Conservation (phyloP, 1,140 invertebrate species). For the Lordiphosa clarofinis region DNA sequence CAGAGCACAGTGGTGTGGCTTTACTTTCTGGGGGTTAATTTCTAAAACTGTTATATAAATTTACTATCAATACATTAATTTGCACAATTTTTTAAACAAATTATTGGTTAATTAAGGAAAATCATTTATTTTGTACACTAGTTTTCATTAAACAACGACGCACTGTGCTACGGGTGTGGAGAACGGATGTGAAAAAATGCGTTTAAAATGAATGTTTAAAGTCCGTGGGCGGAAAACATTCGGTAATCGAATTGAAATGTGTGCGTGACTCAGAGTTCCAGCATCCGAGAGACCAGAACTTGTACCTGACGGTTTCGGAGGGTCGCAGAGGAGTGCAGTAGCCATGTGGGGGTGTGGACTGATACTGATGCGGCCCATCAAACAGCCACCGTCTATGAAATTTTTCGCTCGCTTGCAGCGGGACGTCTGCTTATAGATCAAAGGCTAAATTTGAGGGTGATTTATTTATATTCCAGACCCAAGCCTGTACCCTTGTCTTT, state of each 20-base stretch:
- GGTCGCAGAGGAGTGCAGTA: conserved; percentile 9
- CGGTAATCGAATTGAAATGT: conserved; percentile 19
- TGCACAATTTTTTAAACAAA: too few relatives aligned
- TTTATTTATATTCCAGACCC: conserved; percentile 35
- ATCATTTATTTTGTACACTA: neutral
- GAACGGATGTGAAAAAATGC: conserved; percentile 19
- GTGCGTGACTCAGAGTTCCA: conserved; percentile 7
- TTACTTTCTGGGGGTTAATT: too few relatives aligned
- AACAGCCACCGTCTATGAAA: conserved; percentile 27
- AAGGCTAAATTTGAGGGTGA: conserved; percentile 52
- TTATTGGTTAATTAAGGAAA: too few relatives aligned
- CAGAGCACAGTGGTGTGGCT: too few relatives aligned
- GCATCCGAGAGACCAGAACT: conserved; percentile 1
- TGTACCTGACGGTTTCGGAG: conserved; percentile 5
- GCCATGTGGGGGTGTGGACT: conserved; percentile 1
- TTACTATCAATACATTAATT: too few relatives aligned
- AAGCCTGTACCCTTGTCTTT: neutral
- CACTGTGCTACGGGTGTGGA: neutral
- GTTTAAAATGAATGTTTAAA: conserved; percentile 36
- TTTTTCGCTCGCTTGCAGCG: conserved; percentile 22
- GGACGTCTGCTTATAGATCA: conserved; percentile 55
- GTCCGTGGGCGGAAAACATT: conserved; percentile 17
- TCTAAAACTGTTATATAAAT: too few relatives aligned
- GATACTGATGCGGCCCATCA: conserved; percentile 32
- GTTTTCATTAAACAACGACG: too few relatives aligned